phyloP scores from a whole-genome alignment of 1,140 invertebrate genomes.

The Nasonia longicornis region DNA sequence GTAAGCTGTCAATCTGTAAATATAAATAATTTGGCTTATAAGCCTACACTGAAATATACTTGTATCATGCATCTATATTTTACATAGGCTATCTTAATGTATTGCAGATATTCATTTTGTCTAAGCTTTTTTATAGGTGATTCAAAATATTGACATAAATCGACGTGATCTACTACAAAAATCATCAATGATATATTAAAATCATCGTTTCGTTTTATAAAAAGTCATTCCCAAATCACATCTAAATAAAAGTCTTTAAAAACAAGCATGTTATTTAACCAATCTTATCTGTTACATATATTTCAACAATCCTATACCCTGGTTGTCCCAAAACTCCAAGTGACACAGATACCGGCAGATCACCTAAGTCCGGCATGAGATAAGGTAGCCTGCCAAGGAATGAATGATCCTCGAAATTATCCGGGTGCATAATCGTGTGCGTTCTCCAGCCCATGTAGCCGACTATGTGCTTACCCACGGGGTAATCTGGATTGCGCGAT shows the following conservation, averaged over 20 bases:
- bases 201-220: too few species aligned
- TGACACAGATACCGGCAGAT: conserved; percentile 71
- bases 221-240: too few species aligned
- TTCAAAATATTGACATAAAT: background rate
- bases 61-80: too few species aligned
- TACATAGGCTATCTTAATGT: too few species aligned
- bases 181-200: too few species aligned
- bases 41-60: too few species aligned
- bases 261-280: too few species aligned
- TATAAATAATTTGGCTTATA: background rate
- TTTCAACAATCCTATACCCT: conserved; percentile 64
- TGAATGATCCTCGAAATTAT: conserved; percentile 1
- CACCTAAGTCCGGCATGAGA: conserved; percentile 70
- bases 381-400: conserved; percentile 51
- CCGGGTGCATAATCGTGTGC: conserved; percentile 62
- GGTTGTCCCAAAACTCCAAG: conserved; percentile 76
- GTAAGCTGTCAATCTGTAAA: conserved; percentile 78
- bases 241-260: too few species aligned
- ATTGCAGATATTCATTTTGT: too few species aligned
- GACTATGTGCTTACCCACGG: conserved; percentile 72
- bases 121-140: background rate
- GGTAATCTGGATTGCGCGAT: conserved; percentile 73
- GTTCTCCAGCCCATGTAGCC: conserved; percentile 75
- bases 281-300: too few species aligned
- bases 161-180: background rate